Evolutionary conservation across 2,888 invertebrate species (phyloP), one percentile per base, ranked within the genome.

Genomic region (Linyphia triangularis): DNA sequence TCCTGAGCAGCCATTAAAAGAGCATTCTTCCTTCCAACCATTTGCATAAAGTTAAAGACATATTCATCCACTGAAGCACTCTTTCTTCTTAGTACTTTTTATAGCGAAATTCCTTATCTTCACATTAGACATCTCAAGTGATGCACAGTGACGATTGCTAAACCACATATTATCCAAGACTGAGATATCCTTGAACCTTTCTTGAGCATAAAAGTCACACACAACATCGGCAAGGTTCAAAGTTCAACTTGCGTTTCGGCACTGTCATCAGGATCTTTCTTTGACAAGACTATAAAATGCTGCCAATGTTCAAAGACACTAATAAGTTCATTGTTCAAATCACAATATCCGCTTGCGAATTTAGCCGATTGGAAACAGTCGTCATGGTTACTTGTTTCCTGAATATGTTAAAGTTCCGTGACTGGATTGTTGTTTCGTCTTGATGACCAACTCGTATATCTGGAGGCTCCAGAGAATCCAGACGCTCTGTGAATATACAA

Each of bases 401-500:
- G 22, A 33, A 9, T 22, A 16, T 69, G 13, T 88, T 82, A 90
- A 7, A 90, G 69, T 84, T 90, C 89, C 22, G 90, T 89, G 69
- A 89, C 90, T 65, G 90, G 90, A 61, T 90, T 90, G 63, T 78
- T 89, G 67, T 86, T 86, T 40, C 84, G 26, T 57, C 85, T 40
- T 2, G 90, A 90, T 22, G 90, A 90, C 91, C 91, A 91, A 81
- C 90, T 90, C 22, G 90, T 90, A 16, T 89, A 90, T 57, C 90
- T 90, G 10, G 91, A 91, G 16, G 88, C 90, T 37, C 90, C 78
- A 19, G 90, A 90, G 77, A 85, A 89, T n/a, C 90, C 90, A 9
- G 91, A 90, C 24, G 69, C 70, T 69, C 89, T 90, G 77, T 0
- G 70, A 75, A 43, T n/a, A n/a, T n/a, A n/a, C n/a, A n/a, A n/a